phyloP scores from a whole-genome alignment of 2,888 invertebrate genomes.

The Caenorhabditis doughertyi region DNA sequence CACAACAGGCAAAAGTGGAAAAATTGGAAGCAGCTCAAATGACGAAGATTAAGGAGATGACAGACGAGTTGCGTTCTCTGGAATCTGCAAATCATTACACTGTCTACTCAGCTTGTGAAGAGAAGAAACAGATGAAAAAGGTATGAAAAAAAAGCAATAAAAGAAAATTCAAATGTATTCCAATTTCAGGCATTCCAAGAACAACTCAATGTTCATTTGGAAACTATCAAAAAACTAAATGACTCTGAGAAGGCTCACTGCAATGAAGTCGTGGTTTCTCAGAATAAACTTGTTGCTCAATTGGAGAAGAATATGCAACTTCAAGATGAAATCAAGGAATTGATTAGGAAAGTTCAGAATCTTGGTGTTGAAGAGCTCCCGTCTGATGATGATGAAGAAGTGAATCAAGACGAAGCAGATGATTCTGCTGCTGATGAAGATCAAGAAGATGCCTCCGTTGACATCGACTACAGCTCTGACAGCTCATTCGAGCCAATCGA shows the following conservation, averaged over 20 bases:
- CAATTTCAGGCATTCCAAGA: neutral
- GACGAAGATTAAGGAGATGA: too few relatives aligned
- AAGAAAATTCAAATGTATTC: neutral
- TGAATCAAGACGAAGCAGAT: too few relatives aligned
- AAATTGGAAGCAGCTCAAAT: too few relatives aligned
- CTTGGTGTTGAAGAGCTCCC: constrained; percentile 9
- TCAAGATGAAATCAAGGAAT: neutral
- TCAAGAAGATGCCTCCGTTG: neutral
- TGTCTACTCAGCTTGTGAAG: too few relatives aligned
- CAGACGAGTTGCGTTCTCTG: too few relatives aligned
- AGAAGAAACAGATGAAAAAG: too few relatives aligned
- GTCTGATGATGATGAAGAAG: neutral
- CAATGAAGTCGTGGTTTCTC: neutral
- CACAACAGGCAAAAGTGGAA: too few relatives aligned
- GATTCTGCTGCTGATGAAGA: too few relatives aligned
- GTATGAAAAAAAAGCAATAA: too few relatives aligned
- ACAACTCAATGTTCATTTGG: neutral
- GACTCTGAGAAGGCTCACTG: neutral
- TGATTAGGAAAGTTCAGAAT: neutral
- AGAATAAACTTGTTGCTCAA: constrained; percentile 3
- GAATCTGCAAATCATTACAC: too few relatives aligned
- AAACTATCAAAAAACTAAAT: neutral
- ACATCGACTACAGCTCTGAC: neutral
- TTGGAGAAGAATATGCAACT: constrained; percentile 16
- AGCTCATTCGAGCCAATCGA: constrained; percentile 29